Conservation (phyloP, 1,140 invertebrate genomes). For the Laupala kohalensis region DNA sequence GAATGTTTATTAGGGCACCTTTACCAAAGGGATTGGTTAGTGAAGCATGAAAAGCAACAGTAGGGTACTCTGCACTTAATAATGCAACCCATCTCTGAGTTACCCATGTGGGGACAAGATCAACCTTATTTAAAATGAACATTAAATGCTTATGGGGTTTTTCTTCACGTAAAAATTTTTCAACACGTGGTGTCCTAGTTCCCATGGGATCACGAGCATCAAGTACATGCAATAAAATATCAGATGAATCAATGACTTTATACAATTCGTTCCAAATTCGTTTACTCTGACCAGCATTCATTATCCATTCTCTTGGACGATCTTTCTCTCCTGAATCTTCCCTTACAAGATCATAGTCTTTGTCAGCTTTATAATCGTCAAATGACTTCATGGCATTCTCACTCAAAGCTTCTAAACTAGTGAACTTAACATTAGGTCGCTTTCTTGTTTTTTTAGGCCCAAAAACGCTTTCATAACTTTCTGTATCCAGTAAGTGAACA, state of each 20-base stretch:
- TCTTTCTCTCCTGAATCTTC: constrained; percentile 69
- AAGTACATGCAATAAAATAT: constrained; percentile 87
- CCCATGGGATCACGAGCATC: constrained; percentile 93
- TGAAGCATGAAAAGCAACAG: constrained; percentile 95
- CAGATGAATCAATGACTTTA: constrained; percentile 98
- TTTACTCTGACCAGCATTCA: constrained; percentile 87
- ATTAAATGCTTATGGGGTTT: constrained; percentile 91
- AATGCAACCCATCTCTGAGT: constrained; percentile 92
- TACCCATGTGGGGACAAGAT: constrained; percentile 93
- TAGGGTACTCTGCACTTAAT: constrained; percentile 88
- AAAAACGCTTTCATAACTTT: constrained; percentile 88
- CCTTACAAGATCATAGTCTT: constrained; percentile 69
- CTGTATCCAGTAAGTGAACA: constrained; percentile 90
- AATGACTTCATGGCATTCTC: constrained; percentile 52
- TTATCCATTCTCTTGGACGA: constrained; percentile 68
- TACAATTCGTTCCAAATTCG: constrained; percentile 99
- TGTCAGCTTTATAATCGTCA: constrained; percentile 61
- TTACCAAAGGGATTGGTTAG: constrained; percentile 98
- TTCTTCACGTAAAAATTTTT: constrained; percentile 76
- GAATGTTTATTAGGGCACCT: constrained; percentile 89
- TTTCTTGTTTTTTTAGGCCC: constrained; percentile 89
- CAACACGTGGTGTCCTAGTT: constrained; percentile 85
- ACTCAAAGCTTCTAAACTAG: constrained; percentile 55
- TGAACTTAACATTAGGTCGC: constrained; percentile 67
- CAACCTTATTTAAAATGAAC: constrained; percentile 91